Conservation (phyloP, 2,113 vertebrate genomes). For the Beaufortia kweichowensis region DNA sequence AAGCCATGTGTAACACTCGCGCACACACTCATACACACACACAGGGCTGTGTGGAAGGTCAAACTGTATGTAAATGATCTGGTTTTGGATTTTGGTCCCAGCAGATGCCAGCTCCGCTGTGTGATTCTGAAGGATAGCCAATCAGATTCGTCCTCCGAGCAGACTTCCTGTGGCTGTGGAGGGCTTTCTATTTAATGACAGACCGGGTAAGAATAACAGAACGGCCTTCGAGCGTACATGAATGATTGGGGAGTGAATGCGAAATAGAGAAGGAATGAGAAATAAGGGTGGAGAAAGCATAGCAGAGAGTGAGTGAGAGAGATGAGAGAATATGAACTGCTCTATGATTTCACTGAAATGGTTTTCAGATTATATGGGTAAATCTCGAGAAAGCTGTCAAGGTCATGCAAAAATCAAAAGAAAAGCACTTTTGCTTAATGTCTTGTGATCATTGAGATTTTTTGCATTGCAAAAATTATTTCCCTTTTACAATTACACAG, state of each 20-base stretch:
- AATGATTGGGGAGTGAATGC: constrained; percentile 26
- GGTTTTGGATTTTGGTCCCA: constrained; percentile 35
- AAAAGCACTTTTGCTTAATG: background rate
- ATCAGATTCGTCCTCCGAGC: background rate
- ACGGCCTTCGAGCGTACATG: constrained; percentile 10
- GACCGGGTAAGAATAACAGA: constrained; percentile 31
- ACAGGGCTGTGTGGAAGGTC: constrained; percentile 31
- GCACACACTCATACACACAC: constrained; percentile 21
- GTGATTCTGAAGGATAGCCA: constrained; percentile 31
- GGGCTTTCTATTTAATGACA: constrained; percentile 42
- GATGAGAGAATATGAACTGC: background rate
- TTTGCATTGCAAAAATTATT: no score
- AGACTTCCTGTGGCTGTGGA: constrained; percentile 32
- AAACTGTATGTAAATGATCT: constrained; percentile 42
- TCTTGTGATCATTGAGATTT: background rate
- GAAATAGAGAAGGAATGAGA: constrained; percentile 8
- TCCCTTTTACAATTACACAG: no score
- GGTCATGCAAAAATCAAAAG: background rate
- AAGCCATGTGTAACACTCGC: constrained; percentile 21
- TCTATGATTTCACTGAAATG: background rate
- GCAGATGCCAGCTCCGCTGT: constrained; percentile 18
- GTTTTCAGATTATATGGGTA: background rate
- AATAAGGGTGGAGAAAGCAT: background rate
- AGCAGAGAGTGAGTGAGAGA: background rate
- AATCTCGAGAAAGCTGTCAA: background rate